These are phyloP conservation scores for Lophotis ruficrista DNA, from an alignment of 2,113 vertebrate genomes.

Conservation along the genomic window DNA sequence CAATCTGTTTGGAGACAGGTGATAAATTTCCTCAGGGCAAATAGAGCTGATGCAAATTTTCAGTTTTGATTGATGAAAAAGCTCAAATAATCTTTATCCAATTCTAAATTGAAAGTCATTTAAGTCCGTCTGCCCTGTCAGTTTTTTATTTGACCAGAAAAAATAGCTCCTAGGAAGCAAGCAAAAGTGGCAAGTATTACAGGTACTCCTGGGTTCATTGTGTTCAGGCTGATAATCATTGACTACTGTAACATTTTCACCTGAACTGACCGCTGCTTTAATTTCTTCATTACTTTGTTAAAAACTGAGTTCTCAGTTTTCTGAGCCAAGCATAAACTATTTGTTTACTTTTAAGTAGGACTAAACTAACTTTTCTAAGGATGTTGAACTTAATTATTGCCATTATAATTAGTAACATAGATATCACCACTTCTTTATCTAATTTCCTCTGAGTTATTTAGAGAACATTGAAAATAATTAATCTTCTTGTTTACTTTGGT, in stretches of 20 bases:
- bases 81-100: background rate
- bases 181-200: background rate
- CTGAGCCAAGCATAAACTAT: background rate
- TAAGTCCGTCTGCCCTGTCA: background rate
- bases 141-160: background rate
- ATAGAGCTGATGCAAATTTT: background rate
- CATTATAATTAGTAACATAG: background rate
- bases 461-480: background rate
- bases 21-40: background rate
- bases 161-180: background rate
- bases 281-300: background rate
- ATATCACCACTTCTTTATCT: background rate
- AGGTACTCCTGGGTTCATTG: background rate
- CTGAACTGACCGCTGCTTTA: background rate
- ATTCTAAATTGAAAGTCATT: background rate
- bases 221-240: background rate
- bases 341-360: background rate
- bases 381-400: background rate
- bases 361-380: background rate
- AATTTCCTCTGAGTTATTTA: background rate
- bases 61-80: conserved; percentile 40
- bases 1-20: background rate
- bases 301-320: background rate
- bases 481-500: background rate
- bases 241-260: background rate